Conservation (phyloP, 2,797 vertebrate species). For the Astyanax mexicanus region DNA sequence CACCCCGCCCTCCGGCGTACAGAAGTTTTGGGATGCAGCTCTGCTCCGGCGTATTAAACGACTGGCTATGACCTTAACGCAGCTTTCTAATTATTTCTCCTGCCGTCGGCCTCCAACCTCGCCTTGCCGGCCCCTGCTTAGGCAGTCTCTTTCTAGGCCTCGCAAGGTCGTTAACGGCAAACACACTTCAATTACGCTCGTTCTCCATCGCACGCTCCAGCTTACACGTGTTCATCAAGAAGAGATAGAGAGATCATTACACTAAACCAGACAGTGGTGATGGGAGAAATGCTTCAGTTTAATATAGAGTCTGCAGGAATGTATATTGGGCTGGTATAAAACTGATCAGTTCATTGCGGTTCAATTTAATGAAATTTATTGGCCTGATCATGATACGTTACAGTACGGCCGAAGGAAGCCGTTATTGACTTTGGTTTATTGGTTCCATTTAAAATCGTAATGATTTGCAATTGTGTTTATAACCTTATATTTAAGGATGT, state of each 20-base stretch:
- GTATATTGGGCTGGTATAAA: neutral
- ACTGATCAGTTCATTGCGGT: neutral
- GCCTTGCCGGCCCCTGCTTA: conserved; percentile 43
- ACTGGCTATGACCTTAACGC: conserved; percentile 53
- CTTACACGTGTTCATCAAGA: neutral
- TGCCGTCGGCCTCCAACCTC: conserved; percentile 34
- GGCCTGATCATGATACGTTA: neutral
- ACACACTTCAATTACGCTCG: conserved; percentile 42
- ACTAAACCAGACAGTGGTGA: conserved; percentile 1
- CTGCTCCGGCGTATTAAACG: conserved; percentile 43
- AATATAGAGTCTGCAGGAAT: neutral
- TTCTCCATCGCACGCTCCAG: conserved; percentile 5
- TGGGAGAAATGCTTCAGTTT: too few relatives aligned
- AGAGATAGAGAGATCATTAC: conserved; percentile 20
- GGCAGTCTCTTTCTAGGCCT: conserved; percentile 26
- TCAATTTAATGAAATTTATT: neutral
- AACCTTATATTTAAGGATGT: neutral
- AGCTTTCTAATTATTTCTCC: conserved; percentile 55
- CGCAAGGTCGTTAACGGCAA: conserved; percentile 40
- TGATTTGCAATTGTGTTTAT: neutral
- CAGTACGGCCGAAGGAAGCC: neutral
- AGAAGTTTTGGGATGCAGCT: conserved; percentile 11
- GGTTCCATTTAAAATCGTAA: neutral
- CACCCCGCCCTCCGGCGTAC: neutral
- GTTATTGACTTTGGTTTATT: neutral